phyloP scores from a whole-genome alignment of 2,888 invertebrate genomes.

The Oligia strigilis region DNA sequence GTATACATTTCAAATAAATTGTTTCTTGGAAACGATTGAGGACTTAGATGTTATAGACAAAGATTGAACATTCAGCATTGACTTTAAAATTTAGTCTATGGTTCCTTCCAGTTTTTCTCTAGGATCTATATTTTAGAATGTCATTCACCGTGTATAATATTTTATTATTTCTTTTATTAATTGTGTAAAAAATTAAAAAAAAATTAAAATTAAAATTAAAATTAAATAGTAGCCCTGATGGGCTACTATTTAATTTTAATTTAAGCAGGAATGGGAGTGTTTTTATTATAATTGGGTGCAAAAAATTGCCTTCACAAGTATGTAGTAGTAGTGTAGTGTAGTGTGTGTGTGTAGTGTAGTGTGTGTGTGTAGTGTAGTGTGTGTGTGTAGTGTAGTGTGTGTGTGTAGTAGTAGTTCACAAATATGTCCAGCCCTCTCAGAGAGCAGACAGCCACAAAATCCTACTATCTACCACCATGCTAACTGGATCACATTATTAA shows the following conservation, averaged over 20 bases:
- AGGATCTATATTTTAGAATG: not conserved
- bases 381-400: no score
- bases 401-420: no score
- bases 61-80: not conserved
- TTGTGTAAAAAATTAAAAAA: no score
- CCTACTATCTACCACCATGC: not conserved
- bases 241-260: no score
- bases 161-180: no score
- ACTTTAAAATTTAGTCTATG: not conserved
- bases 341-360: no score
- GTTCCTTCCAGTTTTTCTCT: not conserved
- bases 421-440: not conserved
- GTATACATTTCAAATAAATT: not conserved
- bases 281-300: not conserved
- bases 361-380: no score
- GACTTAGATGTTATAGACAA: not conserved
- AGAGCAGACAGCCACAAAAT: not conserved
- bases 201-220: no score
- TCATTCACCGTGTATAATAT: not conserved
- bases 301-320: not conserved
- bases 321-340: no score
- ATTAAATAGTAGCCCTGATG: no score
- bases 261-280: not conserved
- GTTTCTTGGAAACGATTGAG: no score
- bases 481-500: not conserved